Conservation (phyloP, 2,113 vertebrate genomes). For the Nothobranchius furzeri region DNA sequence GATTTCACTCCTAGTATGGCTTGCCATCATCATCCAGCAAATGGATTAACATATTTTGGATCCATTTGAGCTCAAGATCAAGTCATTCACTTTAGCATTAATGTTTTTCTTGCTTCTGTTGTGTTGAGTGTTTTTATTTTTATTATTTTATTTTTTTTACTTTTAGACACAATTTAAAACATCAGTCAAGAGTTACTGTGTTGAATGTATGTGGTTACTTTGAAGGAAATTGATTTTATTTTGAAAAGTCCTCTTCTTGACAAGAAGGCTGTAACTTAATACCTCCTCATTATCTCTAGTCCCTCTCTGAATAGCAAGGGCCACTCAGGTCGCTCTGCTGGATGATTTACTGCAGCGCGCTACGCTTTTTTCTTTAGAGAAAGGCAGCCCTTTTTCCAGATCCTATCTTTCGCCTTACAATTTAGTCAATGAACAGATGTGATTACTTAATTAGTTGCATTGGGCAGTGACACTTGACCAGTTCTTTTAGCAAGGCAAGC, state of each 20-base stretch:
- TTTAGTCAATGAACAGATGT: conserved; percentile 13
- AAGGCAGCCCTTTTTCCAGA: neutral
- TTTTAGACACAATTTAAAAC: conserved; percentile 13
- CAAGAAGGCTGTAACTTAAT: conserved; percentile 17
- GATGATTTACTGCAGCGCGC: conserved; percentile 23
- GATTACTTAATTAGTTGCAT: neutral
- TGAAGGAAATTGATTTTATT: conserved; percentile 6
- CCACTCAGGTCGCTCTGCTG: conserved; percentile 23
- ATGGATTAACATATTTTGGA: conserved; percentile 42
- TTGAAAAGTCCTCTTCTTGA: conserved; percentile 14
- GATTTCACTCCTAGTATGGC: conserved; percentile 26
- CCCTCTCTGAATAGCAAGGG: conserved; percentile 16
- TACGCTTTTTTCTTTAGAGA: conserved; percentile 13
- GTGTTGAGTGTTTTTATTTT: neutral
- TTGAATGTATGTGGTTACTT: conserved; percentile 2
- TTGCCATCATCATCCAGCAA: conserved; percentile 51
- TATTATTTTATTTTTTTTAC: neutral
- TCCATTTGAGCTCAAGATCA: conserved; percentile 58
- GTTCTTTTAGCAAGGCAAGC: neutral
- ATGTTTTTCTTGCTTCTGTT: conserved; percentile 18
- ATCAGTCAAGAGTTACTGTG: neutral
- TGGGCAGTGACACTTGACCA: conserved; percentile 2
- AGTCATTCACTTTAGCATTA: conserved; percentile 28
- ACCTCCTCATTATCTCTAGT: conserved; percentile 19
- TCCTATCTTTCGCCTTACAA: conserved; percentile 6